Percentiles rank a stretch among this genome's conserved stretches.
Evolutionary conservation across 2,797 vertebrate species (phyloP).

Genomic region (Chaetodon trifasciatus): DNA sequence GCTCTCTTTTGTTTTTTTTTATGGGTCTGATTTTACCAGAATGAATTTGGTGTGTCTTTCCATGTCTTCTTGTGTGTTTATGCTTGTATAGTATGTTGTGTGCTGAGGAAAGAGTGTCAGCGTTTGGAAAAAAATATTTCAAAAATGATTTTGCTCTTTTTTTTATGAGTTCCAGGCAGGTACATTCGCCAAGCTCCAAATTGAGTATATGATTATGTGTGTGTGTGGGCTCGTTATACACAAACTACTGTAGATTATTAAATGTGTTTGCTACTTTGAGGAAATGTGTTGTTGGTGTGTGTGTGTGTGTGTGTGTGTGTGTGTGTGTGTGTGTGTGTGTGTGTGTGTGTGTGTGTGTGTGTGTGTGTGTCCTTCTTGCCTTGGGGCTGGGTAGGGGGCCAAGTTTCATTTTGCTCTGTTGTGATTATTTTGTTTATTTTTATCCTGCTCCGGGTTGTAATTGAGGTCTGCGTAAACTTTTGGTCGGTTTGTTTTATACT

Average conservation of each 20-base stretch:
- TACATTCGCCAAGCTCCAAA: conserved; percentile 48
- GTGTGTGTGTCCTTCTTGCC: conserved; percentile 30
- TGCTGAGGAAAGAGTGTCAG: conserved; percentile 7
- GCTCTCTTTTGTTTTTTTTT: conserved; percentile 10
- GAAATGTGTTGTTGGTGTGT: conserved; percentile 24
- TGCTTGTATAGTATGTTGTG: neutral
- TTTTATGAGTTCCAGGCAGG: conserved; percentile 20
- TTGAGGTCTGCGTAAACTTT: conserved; percentile 84
- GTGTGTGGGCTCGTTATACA: conserved; percentile 50
- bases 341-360: conserved; percentile 20
- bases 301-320: conserved; percentile 16
- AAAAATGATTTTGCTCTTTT: conserved; percentile 15
- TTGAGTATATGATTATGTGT: conserved; percentile 67
- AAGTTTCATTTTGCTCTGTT: conserved; percentile 75
- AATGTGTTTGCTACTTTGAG: conserved; percentile 60
- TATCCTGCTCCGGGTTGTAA: conserved; percentile 81
- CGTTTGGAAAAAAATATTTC: neutral
- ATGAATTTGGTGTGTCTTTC: conserved; percentile 10
- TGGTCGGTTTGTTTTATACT: conserved; percentile 76
- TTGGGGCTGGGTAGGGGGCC: conserved; percentile 64
- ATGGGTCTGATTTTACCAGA: neutral
- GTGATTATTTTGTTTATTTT: conserved; percentile 87
- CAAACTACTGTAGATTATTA: conserved; percentile 50
- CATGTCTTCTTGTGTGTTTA: neutral
- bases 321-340: conserved; percentile 10